Evolutionary conservation across 2,888 invertebrate genomes (phyloP).

Genomic region (Emmelina monodactyla): DNA sequence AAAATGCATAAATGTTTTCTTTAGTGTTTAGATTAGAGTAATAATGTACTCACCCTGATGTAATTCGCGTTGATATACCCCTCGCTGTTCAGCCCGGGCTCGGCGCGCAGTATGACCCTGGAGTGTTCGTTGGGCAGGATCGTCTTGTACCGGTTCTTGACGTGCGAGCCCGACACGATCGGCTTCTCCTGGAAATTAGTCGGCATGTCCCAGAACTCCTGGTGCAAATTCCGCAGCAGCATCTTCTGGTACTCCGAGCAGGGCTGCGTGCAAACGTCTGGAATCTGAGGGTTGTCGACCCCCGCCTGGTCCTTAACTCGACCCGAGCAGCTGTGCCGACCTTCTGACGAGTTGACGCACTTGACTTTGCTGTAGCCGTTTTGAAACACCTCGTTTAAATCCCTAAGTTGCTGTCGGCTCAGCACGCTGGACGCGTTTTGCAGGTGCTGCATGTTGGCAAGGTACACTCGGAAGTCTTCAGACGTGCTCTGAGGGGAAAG

Average conservation of each 20-base stretch:
- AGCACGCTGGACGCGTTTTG: constrained; percentile 74
- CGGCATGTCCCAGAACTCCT: constrained; percentile 95
- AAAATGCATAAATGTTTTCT: no score
- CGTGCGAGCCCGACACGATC: constrained; percentile 86
- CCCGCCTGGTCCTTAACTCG: constrained; percentile 31
- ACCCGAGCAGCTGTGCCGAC: constrained; percentile 40
- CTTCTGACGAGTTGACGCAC: constrained; percentile 34
- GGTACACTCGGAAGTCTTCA: constrained; percentile 74
- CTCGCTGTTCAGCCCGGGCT: constrained; percentile 61
- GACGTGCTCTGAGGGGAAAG: constrained; percentile 71
- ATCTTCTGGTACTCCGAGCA: constrained; percentile 70
- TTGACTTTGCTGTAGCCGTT: constrained; percentile 58
- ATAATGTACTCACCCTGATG: constrained; percentile 72
- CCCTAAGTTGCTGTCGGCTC: constrained; percentile 66
- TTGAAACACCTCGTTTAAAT: constrained; percentile 66
- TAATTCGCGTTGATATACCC: constrained; percentile 95
- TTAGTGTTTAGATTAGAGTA: no score
- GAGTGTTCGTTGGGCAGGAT: constrained; percentile 91
- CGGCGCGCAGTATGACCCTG: constrained; percentile 73
- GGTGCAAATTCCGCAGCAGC: constrained; percentile 70
- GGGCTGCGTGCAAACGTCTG: constrained; percentile 44
- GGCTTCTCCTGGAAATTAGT: constrained; percentile 91
- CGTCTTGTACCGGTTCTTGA: constrained; percentile 89
- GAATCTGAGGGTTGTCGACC: constrained; percentile 44
- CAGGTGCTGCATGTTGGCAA: constrained; percentile 76